phyloP scores from a whole-genome alignment of 2,113 vertebrate genomes.

The Glareola pratincola region DNA sequence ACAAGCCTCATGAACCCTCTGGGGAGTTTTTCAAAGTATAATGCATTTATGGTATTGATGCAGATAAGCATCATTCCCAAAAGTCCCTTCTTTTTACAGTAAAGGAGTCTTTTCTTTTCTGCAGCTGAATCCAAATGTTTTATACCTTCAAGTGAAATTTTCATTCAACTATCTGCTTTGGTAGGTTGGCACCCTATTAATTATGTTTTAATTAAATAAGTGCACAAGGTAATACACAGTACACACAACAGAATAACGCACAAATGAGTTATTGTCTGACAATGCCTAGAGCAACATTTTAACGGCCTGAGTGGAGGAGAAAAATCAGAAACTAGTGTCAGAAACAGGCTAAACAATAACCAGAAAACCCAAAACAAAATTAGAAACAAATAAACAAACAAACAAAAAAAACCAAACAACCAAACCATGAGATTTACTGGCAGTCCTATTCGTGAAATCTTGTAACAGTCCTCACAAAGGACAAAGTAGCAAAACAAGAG shows the following conservation, averaged over 20 bases:
- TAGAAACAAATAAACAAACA: too few relatives aligned
- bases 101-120: slow-evolving; percentile 3
- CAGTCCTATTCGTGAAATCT: background rate
- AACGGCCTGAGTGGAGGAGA: background rate
- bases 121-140: slow-evolving; percentile 14
- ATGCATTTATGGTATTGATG: slow-evolving; percentile 18
- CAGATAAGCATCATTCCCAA: slow-evolving; percentile 35
- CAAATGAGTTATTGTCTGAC: background rate
- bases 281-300: background rate
- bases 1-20: background rate
- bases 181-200: background rate
- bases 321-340: slow-evolving; percentile 1
- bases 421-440: background rate
- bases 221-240: background rate
- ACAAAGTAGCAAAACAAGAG: background rate
- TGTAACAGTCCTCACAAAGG: background rate
- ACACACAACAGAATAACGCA: background rate
- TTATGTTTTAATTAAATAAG: slow-evolving; percentile 63
- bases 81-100: background rate
- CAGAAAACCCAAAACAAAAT: background rate
- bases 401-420: too few relatives aligned
- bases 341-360: background rate
- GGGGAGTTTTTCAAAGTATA: slow-evolving; percentile 34
- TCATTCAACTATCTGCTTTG: slow-evolving; percentile 25
- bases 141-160: slow-evolving; percentile 24